Evolutionary conservation across 1,140 invertebrate species (phyloP).

Genomic region (Drosophila arizonae): DNA sequence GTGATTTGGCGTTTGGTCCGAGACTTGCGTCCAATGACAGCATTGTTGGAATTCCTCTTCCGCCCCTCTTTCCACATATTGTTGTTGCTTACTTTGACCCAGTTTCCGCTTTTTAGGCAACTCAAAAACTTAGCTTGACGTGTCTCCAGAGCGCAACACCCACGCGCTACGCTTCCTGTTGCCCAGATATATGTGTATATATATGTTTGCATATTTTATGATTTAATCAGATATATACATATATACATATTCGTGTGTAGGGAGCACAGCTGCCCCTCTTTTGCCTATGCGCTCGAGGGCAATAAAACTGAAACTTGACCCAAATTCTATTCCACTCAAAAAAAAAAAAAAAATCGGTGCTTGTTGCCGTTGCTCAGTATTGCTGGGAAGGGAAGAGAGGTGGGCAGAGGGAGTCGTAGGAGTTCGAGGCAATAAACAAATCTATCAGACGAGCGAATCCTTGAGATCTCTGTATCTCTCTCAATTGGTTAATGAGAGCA

Average conservation of each 20-base stretch:
- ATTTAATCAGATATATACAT: conserved; percentile 76
- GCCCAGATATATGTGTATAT: conserved; percentile 29
- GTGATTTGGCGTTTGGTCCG: conserved; percentile 12
- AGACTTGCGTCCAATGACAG: conserved; percentile 6
- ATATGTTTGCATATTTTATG: conserved; percentile 75
- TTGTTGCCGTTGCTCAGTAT: conserved; percentile 18
- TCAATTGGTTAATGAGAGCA: too few species aligned
- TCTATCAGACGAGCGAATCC: not conserved
- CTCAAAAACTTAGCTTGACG: conserved; percentile 36
- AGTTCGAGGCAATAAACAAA: not conserved
- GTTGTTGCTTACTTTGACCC: conserved; percentile 62
- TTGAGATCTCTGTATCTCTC: too few species aligned
- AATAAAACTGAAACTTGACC: conserved; percentile 80
- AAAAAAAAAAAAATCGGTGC: conserved; percentile 43
- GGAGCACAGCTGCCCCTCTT: conserved; percentile 22
- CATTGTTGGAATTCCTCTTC: conserved; percentile 15
- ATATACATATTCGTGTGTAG: not conserved
- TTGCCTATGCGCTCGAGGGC: conserved; percentile 27
- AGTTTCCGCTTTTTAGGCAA: conserved; percentile 77
- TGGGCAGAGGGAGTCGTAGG: not conserved
- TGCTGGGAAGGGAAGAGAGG: not conserved
- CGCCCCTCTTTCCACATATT: not conserved
- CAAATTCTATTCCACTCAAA: conserved; percentile 55
- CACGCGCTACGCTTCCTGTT: conserved; percentile 23
- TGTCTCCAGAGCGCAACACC: conserved; percentile 38